These are phyloP conservation scores for Hapalemur alaotrensis DNA, from an alignment of 2,797 vertebrate species.

Conservation along the genomic window DNA sequence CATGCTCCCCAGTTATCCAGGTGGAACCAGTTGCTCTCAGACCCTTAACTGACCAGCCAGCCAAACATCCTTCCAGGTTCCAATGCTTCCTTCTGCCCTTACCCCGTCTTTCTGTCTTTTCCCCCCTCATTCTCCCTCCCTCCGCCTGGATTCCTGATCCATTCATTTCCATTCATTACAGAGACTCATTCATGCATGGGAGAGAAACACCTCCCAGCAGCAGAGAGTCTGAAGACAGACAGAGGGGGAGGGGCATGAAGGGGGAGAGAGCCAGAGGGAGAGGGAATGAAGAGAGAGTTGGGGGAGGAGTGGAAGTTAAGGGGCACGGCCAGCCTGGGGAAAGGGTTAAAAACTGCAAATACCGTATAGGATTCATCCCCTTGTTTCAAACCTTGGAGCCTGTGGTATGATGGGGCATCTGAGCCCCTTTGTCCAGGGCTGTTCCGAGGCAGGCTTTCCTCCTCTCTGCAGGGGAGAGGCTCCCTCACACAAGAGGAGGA, in stretches of 20 bases:
- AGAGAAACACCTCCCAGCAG: slow-evolving; percentile 81
- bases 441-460: slow-evolving; percentile 76
- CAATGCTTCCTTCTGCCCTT: slow-evolving; percentile 56
- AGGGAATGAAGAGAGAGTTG: slow-evolving; percentile 88
- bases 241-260: slow-evolving; percentile 81
- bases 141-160: slow-evolving; percentile 80
- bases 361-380: slow-evolving; percentile 60
- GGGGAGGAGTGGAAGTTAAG: slow-evolving; percentile 78
- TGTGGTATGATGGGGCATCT: slow-evolving; percentile 74
- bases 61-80: slow-evolving; percentile 65
- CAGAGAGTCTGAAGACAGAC: slow-evolving; percentile 80
- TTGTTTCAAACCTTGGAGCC: slow-evolving; percentile 75
- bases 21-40: slow-evolving; percentile 41
- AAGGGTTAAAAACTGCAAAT: slow-evolving; percentile 72
- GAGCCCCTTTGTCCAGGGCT: slow-evolving; percentile 80
- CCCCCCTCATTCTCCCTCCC: slow-evolving; percentile 72
- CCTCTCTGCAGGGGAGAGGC: slow-evolving; percentile 81
- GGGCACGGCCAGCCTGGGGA: slow-evolving; percentile 55
- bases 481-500: slow-evolving; percentile 81
- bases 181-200: slow-evolving; percentile 83
- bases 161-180: slow-evolving; percentile 83
- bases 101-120: slow-evolving; percentile 72
- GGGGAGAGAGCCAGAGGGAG: slow-evolving; percentile 83
- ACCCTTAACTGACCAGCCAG: slow-evolving; percentile 34
- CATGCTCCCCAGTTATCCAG: slow-evolving; percentile 21